phyloP scores from a whole-genome alignment of 2,797 vertebrate genomes.

The Semotilus atromaculatus region DNA sequence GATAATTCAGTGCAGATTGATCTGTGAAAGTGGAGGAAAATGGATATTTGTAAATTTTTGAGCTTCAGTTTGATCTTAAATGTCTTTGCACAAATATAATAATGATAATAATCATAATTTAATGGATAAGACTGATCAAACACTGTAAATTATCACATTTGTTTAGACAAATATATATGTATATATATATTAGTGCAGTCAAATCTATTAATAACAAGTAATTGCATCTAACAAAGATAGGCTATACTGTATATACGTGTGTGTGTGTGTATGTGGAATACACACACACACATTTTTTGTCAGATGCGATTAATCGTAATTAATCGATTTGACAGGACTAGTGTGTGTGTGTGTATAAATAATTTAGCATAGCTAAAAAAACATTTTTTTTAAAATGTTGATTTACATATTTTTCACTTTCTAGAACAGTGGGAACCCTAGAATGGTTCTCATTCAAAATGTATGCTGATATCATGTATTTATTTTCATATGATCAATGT shows the following conservation, averaged over 20 bases:
- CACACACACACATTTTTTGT: too few relatives aligned
- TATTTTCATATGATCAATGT: not conserved
- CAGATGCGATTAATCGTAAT: too few relatives aligned
- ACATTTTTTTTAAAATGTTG: not conserved
- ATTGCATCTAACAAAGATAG: too few relatives aligned
- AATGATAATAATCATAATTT: not conserved
- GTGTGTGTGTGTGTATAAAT: not conserved
- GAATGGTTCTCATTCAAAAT: not conserved
- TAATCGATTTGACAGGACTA: too few relatives aligned
- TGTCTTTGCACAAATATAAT: not conserved
- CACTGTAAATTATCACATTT: not conserved
- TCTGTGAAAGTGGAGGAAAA: not conserved
- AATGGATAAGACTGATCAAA: not conserved
- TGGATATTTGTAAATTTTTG: not conserved
- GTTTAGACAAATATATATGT: not conserved
- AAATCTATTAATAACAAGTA: too few relatives aligned
- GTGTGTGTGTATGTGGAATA: too few relatives aligned
- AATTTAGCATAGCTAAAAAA: not conserved
- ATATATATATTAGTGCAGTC: not conserved
- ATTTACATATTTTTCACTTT: not conserved
- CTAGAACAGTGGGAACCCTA: not conserved
- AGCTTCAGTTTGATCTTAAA: constrained; percentile 47
- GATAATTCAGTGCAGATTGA: not conserved
- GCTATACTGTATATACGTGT: too few relatives aligned
- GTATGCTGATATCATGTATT: not conserved